Base-by-base conservation (phyloP, 1,140 invertebrate species). In the Nomia melanderi region DNA sequence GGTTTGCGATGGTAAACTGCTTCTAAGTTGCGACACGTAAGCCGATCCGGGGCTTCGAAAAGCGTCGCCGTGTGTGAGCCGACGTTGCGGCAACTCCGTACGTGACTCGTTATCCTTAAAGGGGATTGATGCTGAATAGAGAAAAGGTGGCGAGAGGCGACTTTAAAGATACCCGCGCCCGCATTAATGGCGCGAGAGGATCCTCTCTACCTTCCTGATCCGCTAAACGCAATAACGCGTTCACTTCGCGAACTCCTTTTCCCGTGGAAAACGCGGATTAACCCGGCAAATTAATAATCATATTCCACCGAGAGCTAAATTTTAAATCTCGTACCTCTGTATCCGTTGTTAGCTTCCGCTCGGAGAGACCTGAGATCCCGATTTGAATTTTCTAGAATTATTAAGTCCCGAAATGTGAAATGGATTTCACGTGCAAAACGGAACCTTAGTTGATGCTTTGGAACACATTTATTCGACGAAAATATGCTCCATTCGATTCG, bases 21-120 rank as follows among this genome's bases (percentile, higher is more conserved):
- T 87, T 88, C 82, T 71, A 87, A 88, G 84, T 88, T 88, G 82
- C 79, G 84, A 86, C 87, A 87, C 83, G 85, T 89, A 89, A 89
- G 85, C 85, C 86, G 86, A 88, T 88, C 82, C 64, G 57, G 6
- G 75, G 69, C 78, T 78, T 85, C 64, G 78, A 79, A 81, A 86
- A 78, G 78, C 83, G n/a, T 71, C 71, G 77, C 20, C 2, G 36
- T 78, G 62, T 82, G 60, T 70, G 67, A 62, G 66, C 33, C 56
- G n/a, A 77, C 74, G 56, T 79, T 84, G 79, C 74, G 80, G 81
- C 82, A 86, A 81, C 78, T 81, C 44, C 33, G 84, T 86, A 89
- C 86, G 87, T 89, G 86, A 88, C 87, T 84, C 85, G 84, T 88
- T 88, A 88, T 86, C 85, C 80, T 75, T 81, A 73, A 83, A 86